These are phyloP conservation scores for Ennomos quercinarius DNA, from an alignment of 2,888 invertebrate species.

Conservation along the genomic window DNA sequence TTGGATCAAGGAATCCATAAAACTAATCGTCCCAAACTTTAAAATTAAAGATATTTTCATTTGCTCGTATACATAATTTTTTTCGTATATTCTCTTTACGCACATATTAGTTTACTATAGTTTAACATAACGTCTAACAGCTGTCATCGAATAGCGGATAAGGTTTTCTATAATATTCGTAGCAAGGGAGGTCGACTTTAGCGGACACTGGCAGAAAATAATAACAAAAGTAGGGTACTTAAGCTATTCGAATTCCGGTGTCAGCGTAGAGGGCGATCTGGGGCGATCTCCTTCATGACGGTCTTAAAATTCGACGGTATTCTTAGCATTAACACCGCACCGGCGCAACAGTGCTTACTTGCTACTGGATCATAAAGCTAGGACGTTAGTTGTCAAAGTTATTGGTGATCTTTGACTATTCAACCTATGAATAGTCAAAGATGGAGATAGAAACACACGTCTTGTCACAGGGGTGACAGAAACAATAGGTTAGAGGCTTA, in stretches of 20 bases:
- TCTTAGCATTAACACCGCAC: conserved; percentile 18
- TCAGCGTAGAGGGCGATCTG: not conserved
- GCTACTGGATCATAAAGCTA: conserved; percentile 23
- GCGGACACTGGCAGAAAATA: not conserved
- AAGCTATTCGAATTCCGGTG: not conserved
- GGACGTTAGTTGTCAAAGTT: conserved; percentile 25
- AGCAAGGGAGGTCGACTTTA: conserved; percentile 8
- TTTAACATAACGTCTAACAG: conserved; percentile 33
- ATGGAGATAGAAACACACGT: conserved; percentile 3
- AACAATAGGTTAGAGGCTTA: conserved; percentile 21
- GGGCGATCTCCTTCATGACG: conserved; percentile 10
- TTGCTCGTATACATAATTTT: conserved; percentile 43
- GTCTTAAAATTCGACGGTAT: conserved; percentile 5
- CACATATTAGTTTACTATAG: conserved; percentile 31
- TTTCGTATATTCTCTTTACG: conserved; percentile 37
- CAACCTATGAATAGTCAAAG: not conserved
- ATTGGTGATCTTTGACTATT: not conserved
- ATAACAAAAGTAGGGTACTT: not conserved
- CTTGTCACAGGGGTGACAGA: conserved; percentile 38
- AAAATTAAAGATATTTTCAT: conserved; percentile 27
- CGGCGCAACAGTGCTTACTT: conserved; percentile 11
- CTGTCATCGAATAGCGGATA: conserved; percentile 31
- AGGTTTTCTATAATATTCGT: conserved; percentile 10
- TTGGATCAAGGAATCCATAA: conserved; percentile 18
- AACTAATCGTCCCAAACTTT: conserved; percentile 28